Evolutionary conservation across 1,140 invertebrate genomes (phyloP).

Genomic region (Papilio helenus): DNA sequence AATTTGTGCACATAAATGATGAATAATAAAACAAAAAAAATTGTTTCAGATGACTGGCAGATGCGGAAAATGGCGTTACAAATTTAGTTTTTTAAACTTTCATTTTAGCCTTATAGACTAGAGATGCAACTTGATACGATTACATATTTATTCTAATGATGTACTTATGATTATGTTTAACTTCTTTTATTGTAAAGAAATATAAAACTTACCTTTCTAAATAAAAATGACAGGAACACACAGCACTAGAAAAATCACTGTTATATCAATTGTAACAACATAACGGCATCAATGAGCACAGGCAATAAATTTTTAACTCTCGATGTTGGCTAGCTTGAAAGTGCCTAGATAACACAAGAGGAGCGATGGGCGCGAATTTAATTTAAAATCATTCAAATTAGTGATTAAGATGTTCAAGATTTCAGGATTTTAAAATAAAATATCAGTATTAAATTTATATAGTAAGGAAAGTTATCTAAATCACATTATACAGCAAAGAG

Average conservation of each 20-base stretch:
- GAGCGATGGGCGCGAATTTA: too few species aligned
- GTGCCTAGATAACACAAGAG: not conserved
- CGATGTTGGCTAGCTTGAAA: not conserved
- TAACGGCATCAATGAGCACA: slow-evolving; percentile 43
- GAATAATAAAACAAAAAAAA: slow-evolving; percentile 54
- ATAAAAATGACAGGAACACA: slow-evolving; percentile 73
- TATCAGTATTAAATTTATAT: too few species aligned
- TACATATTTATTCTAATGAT: not conserved
- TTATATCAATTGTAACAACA: slow-evolving; percentile 60
- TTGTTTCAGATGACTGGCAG: slow-evolving; percentile 59
- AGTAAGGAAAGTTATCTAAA: too few species aligned
- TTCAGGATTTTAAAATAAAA: too few species aligned
- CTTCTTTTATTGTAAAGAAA: slow-evolving; percentile 45
- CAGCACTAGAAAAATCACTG: slow-evolving; percentile 76
- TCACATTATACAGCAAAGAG: too few species aligned
- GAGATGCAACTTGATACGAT: not conserved
- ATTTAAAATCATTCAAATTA: too few species aligned
- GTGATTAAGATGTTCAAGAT: too few species aligned
- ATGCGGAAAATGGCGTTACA: slow-evolving; percentile 77
- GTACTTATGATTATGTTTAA: slow-evolving; percentile 20
- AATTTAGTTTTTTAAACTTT: slow-evolving; percentile 47
- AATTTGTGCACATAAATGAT: slow-evolving; percentile 27
- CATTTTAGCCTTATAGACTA: not conserved
- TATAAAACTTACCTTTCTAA: slow-evolving; percentile 75
- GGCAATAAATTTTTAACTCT: slow-evolving; percentile 1